These are phyloP conservation scores for Rotaria socialis DNA, from an alignment of 2,888 invertebrate species.

Conservation along the genomic window DNA sequence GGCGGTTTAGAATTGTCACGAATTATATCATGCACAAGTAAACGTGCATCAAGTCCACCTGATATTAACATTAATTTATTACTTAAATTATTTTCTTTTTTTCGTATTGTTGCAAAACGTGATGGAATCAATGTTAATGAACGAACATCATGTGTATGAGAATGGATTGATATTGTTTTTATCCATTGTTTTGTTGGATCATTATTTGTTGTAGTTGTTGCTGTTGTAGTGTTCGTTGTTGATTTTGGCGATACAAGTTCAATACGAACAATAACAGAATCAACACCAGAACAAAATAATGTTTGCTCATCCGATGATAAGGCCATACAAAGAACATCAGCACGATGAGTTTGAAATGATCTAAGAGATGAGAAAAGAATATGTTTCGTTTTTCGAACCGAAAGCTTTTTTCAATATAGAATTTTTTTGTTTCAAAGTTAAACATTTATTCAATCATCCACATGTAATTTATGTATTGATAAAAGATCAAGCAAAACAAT, in stretches of 20 bases:
- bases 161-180: slow-evolving; percentile 16
- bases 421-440: too few species aligned
- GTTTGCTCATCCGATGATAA: slow-evolving; percentile 12
- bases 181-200: slow-evolving; percentile 23
- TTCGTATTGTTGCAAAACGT: not conserved
- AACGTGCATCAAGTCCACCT: slow-evolving; percentile 19
- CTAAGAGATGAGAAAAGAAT: not conserved
- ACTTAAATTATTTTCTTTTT: not conserved
- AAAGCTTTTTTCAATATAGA: too few species aligned
- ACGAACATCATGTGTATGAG: slow-evolving; percentile 23
- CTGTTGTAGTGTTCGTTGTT: not conserved
- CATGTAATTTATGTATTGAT: too few species aligned
- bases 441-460: too few species aligned
- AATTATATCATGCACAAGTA: slow-evolving; percentile 20
- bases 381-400: too few species aligned
- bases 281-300: slow-evolving; percentile 33
- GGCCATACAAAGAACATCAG: slow-evolving; percentile 28
- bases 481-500: too few species aligned
- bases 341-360: slow-evolving; percentile 36
- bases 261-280: slow-evolving; percentile 28
- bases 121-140: slow-evolving; percentile 27
- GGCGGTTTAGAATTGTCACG: slow-evolving; percentile 29
- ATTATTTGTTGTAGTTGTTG: not conserved
- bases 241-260: slow-evolving; percentile 18
- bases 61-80: slow-evolving; percentile 14